Base-by-base conservation (phyloP, 2,888 invertebrate species). In the Eucriotettix oculatus region DNA sequence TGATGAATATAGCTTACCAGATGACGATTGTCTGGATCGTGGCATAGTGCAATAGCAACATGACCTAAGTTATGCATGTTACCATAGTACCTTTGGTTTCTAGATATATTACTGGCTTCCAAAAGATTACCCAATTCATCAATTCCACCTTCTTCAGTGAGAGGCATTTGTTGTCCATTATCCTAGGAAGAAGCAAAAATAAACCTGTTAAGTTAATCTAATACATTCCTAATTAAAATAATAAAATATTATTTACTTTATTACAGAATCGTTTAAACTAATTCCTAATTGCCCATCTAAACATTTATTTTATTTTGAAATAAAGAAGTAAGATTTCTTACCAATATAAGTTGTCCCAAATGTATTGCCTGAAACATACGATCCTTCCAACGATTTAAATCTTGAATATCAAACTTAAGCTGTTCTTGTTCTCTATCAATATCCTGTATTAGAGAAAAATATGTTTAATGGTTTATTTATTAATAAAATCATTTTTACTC, bases 51-150 rank as follows among this genome's bases (percentile, higher is more conserved):
- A 63, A 90, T 81, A 69, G 87, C 79, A 9, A 87, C 81, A 69
- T 91, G 91, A 0, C 89, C 90, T 74, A 85, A 79, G 73, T 91
- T 91, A 74, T 92, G 91, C 52, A 90, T 68, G 72, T 89, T 85
- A 0, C 91, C 91, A 69, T 89, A 90, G 68, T 85, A 77, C 43
- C 75, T 74, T 1, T 79, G 75, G 74, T 90, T 89, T 9, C 81
- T 80, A 54, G 87, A 85, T 54, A 89, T 70, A 63, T 81, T 79
- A 43, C 84, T 83, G 0, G 88, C 78, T 72, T 91, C 91, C 70
- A 91, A 75, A 66, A 91, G 79, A 71, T 91, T 87, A 10, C 90
- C 91, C 17, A 92, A 75, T 10, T 82, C 74, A 68, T 92, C 87
- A 66, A 91, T 89, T 14, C 90, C 90, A 0, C 76, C 40, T n/a